phyloP scores from a whole-genome alignment of 1,140 invertebrate species.

The Neodiprion lecontei region DNA sequence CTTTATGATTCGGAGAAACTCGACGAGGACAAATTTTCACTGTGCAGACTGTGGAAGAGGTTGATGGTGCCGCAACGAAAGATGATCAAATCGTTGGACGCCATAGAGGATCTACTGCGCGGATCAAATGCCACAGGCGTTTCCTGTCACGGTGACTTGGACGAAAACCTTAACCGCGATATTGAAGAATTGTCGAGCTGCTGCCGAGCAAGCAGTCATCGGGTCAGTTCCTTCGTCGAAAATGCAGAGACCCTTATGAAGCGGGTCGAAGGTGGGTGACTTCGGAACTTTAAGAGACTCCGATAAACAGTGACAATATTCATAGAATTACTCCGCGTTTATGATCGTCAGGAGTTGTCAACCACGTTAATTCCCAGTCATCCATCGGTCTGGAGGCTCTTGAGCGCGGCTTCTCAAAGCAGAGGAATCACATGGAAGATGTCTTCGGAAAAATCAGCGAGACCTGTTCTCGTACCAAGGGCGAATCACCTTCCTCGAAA shows the following conservation, averaged over 20 bases:
- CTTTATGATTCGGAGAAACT: conserved; percentile 20
- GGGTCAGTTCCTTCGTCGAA: not conserved
- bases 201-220: not conserved
- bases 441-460: conserved; percentile 13
- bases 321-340: not conserved
- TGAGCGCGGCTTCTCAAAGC: conserved; percentile 33
- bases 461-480: not conserved
- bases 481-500: not conserved
- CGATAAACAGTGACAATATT: not conserved
- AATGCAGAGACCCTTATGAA: conserved; percentile 9
- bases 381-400: conserved; percentile 21
- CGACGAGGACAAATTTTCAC: not conserved
- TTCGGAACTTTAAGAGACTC: not conserved
- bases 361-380: conserved; percentile 5
- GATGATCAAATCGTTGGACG: conserved; percentile 23
- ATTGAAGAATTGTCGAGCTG: conserved; percentile 5
- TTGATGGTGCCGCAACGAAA: conserved; percentile 20
- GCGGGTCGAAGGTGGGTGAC: not conserved
- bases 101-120: conserved; percentile 16
- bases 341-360: conserved; percentile 13
- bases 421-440: conserved; percentile 25
- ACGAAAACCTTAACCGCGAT: conserved; percentile 18
- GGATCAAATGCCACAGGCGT: conserved; percentile 21
- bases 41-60: conserved; percentile 21
- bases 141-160: conserved; percentile 17